Percentiles rank a stretch among this genome's conserved stretches.
Evolutionary conservation across 2,113 vertebrate species (phyloP).

Genomic region (Dendrocopos noguchii): DNA sequence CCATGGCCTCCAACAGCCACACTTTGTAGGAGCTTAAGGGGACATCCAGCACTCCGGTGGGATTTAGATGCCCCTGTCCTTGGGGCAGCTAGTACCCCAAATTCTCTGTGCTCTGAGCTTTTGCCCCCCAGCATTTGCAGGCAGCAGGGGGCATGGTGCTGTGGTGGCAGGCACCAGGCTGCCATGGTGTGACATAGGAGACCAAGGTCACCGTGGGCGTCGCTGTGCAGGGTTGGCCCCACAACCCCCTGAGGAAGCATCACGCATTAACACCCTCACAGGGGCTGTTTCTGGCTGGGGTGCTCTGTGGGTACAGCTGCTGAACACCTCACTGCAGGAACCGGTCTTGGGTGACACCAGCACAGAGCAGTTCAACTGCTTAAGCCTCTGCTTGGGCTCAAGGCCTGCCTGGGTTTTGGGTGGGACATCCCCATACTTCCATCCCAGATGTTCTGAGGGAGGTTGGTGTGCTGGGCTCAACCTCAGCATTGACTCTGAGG

Average conservation of each 20-base stretch:
- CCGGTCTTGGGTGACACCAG: accelerated
- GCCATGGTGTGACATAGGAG: neutral
- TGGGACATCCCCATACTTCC: neutral
- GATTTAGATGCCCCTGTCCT: neutral
- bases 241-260: neutral
- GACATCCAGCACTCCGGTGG: accelerated
- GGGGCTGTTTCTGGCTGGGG: accelerated
- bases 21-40: accelerated
- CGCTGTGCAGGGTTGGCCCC: accelerated
- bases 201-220: neutral
- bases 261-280: neutral
- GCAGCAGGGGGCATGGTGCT: accelerated
- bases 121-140: neutral
- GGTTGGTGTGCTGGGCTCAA: neutral
- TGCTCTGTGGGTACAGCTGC: neutral
- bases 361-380: neutral
- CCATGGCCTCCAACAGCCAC: accelerated
- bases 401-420: neutral
- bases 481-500: accelerated
- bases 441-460: neutral
- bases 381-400: neutral
- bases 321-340: neutral
- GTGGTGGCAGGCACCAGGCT: neutral
- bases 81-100: neutral
- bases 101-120: neutral